These are phyloP conservation scores for Heliconius himera DNA, from an alignment of 1,140 invertebrate genomes.

Conservation along the genomic window DNA sequence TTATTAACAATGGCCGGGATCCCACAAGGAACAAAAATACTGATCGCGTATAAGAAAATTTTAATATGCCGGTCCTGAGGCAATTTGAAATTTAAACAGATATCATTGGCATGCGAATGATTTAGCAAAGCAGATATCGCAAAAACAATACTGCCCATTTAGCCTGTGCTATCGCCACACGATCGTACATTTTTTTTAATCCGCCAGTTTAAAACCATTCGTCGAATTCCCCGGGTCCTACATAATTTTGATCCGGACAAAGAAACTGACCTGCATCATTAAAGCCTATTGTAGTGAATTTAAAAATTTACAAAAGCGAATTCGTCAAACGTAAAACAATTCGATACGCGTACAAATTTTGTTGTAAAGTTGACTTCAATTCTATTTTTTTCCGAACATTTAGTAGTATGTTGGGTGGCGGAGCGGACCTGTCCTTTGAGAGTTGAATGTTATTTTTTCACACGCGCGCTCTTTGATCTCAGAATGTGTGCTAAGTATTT, in stretches of 20 bases:
- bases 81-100: slow-evolving; percentile 64
- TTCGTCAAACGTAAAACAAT: slow-evolving; percentile 81
- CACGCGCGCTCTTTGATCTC: slow-evolving; percentile 79
- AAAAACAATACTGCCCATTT: slow-evolving; percentile 64
- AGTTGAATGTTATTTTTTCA: slow-evolving; percentile 78
- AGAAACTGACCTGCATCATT: slow-evolving; percentile 77
- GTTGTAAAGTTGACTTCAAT: slow-evolving; percentile 76
- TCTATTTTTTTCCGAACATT: slow-evolving; percentile 77
- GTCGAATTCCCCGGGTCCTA: slow-evolving; percentile 62
- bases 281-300: slow-evolving; percentile 78
- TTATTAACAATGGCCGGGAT: slow-evolving; percentile 1
- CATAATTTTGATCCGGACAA: slow-evolving; percentile 68
- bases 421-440: slow-evolving; percentile 78
- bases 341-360: slow-evolving; percentile 80
- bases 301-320: slow-evolving; percentile 78
- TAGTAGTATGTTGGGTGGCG: slow-evolving; percentile 80
- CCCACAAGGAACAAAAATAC: slow-evolving; percentile 36
- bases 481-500: slow-evolving; percentile 79
- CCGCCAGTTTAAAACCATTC: slow-evolving; percentile 54
- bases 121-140: slow-evolving; percentile 58
- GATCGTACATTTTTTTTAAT: slow-evolving; percentile 70
- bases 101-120: slow-evolving; percentile 61
- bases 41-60: slow-evolving; percentile 48
- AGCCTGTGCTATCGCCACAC: slow-evolving; percentile 72
- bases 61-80: slow-evolving; percentile 51